Evolutionary conservation across 1,140 invertebrate genomes (phyloP), one percentile per base, ranked within the genome.

Genomic region (Coptotermes formosanus): DNA sequence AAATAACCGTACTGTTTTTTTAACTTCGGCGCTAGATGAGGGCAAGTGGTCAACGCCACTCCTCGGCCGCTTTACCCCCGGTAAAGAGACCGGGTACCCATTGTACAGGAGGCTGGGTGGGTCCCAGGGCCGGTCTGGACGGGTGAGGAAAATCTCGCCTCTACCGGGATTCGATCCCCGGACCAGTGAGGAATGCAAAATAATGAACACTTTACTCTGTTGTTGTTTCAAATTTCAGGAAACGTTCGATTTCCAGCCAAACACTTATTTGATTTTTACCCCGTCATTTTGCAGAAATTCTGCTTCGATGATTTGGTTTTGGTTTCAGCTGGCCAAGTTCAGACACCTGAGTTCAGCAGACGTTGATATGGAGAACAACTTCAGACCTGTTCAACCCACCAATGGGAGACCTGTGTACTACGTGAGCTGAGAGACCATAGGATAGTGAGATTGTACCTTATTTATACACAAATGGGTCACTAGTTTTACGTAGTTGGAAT

Each of bases 261-360:
- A 38, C 8, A 21, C 14, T 44, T 38, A 12, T 82, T 14, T 82
- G 19, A n/a, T n/a, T n/a, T n/a, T n/a, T n/a, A n/a, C n/a, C 19
- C 8, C 52, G 11, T 38, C 82, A 82, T 21, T 3, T 19, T 3
- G 12, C 9, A 82, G 14, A 19, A 21, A 2, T 1, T 94, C 94
- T 87, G 90, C 93, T 82, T 97, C 98, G 94, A 97, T 97, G 91
- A 89, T 86, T 16, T 48, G 32, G 48, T n/a, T 85, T 85, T 55
- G 12, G 8, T 16, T 85, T 59, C n/a, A 86, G 86, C 32, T 86
- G n/a, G 45, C 81, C n/a, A 82, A 64, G 32, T 86, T 86, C 82
- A 9, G 86, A 21, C 14, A 7, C 25, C 43, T 86, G 82, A 38
- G n/a, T 7, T 30, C 81, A 3, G 32, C 25, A 19, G 86, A 84